Evolutionary conservation across 2,888 invertebrate species (phyloP).

Genomic region (Ichneumon xanthorius): DNA sequence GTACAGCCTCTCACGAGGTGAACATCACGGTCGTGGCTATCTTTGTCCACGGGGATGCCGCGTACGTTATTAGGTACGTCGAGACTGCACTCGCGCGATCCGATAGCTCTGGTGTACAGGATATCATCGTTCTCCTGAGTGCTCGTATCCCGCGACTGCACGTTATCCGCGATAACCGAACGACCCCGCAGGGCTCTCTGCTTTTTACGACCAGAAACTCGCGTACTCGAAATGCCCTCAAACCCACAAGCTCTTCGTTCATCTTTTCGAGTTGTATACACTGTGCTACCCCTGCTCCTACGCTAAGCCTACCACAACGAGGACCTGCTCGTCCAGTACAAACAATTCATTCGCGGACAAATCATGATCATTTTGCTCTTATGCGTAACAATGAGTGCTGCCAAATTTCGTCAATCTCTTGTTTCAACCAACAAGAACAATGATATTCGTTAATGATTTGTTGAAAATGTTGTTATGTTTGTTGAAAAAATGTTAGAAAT

Average conservation of each 20-base stretch:
- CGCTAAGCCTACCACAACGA: neutral
- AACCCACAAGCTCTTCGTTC: neutral
- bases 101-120: constrained; percentile 30
- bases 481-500: too few species aligned
- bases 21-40: constrained; percentile 23
- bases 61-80: constrained; percentile 41
- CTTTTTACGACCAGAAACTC: constrained; percentile 44
- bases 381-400: too few species aligned
- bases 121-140: constrained; percentile 46
- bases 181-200: constrained; percentile 30
- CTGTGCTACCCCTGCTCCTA: neutral
- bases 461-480: too few species aligned
- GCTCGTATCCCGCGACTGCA: constrained; percentile 34
- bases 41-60: constrained; percentile 42
- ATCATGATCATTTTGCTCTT: too few species aligned
- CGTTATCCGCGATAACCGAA: constrained; percentile 43
- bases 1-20: neutral
- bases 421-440: too few species aligned
- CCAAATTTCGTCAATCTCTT: too few species aligned
- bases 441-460: too few species aligned
- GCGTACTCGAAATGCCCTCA: constrained; percentile 2
- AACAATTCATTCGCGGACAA: too few species aligned
- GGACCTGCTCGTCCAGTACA: neutral
- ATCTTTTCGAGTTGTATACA: neutral
- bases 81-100: constrained; percentile 25